Evolutionary conservation across 35 echinoderm and acorn worm species (phyloP), one percentile per base, ranked within the genome.

Genomic region (Diadema setosum): DNA sequence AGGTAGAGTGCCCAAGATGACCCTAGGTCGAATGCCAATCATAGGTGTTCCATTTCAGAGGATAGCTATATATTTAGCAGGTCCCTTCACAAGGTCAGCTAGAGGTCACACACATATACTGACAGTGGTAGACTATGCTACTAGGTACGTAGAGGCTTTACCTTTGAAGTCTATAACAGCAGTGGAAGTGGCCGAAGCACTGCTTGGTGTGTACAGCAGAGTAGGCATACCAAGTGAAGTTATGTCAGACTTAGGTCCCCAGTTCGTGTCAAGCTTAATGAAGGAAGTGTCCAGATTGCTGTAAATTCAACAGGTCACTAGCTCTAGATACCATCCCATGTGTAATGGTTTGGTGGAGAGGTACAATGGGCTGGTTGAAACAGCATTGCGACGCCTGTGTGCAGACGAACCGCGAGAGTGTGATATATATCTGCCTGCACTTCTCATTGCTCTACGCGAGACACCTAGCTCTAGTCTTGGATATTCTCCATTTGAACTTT

Each of bases 401-500:
- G 42, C 56, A n/a, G 80, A 89, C 17, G 46, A 58, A 15, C 92
- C 92, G 1, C 46, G 82, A 25, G 31, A 90, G 39, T 94, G 92
- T 86, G 86, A 94, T 56, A 75, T 26, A 42, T 92, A 87, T 42
- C 29, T 93, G 23, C 39, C 32, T 27, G 18, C 84, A 2, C 25
- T 93, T 5, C 37, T 93, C 0, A 87, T 93, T 83, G 85, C 91
- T 16, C 80, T 80, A 26, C 18, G 84, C 1, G 91, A 88, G 30
- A 60, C 45, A 37, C 73, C 91, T 14, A 84, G 80, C 40, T 18
- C 75, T 24, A 82, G 46, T 21, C 56, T 48, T 5, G 85, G 91
- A 14, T 92, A 88, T 44, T 92, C 90, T 21, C 90, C 90, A 16
- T 92, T 92, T 88, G 90, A 92, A 67, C 44, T 92, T 8, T 40